Percentiles rank a stretch among this genome's conserved stretches.
Evolutionary conservation across 2,888 invertebrate species (phyloP).

Genomic region (Toxonevra muliebris): DNA sequence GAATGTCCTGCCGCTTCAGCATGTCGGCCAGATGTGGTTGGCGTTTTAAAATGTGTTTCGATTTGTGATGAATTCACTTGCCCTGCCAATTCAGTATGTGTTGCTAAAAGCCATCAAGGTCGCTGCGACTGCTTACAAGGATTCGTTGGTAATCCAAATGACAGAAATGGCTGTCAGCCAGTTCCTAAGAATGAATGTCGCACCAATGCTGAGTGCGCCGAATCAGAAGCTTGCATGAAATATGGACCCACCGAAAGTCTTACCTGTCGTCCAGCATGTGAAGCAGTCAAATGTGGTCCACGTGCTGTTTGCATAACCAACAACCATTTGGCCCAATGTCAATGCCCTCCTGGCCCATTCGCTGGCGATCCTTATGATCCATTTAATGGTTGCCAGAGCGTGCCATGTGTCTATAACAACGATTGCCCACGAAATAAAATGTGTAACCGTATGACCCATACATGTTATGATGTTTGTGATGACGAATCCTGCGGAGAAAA

Average conservation of each 20-base stretch:
- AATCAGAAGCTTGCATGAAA: slow-evolving; percentile 80
- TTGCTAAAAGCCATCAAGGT: slow-evolving; percentile 76
- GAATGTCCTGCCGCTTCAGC: slow-evolving; percentile 78
- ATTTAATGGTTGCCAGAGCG: slow-evolving; percentile 77
- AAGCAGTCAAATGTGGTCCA: slow-evolving; percentile 80
- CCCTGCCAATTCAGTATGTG: slow-evolving; percentile 83
- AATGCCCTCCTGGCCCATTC: slow-evolving; percentile 87
- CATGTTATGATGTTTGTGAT: slow-evolving; percentile 82
- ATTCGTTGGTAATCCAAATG: slow-evolving; percentile 89
- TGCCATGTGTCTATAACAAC: slow-evolving; percentile 86
- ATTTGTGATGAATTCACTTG: slow-evolving; percentile 85
- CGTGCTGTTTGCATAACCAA: slow-evolving; percentile 88
- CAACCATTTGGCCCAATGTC: slow-evolving; percentile 89
- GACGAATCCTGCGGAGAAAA: slow-evolving; percentile 86
- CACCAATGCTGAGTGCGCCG: slow-evolving; percentile 83
- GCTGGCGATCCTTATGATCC: slow-evolving; percentile 86
- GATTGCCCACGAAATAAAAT: slow-evolving; percentile 83
- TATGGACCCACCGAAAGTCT: slow-evolving; percentile 69
- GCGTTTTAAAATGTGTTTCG: slow-evolving; percentile 82
- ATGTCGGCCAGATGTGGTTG: slow-evolving; percentile 84
- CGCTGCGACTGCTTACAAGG: slow-evolving; percentile 86
- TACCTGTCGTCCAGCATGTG: slow-evolving; percentile 82
- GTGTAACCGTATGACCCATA: slow-evolving; percentile 84
- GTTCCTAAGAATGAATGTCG: slow-evolving; percentile 78
- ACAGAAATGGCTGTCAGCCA: slow-evolving; percentile 84